phyloP scores from a whole-genome alignment of 92 coral and sea anemone species.

The Zoanthus sociatus region DNA sequence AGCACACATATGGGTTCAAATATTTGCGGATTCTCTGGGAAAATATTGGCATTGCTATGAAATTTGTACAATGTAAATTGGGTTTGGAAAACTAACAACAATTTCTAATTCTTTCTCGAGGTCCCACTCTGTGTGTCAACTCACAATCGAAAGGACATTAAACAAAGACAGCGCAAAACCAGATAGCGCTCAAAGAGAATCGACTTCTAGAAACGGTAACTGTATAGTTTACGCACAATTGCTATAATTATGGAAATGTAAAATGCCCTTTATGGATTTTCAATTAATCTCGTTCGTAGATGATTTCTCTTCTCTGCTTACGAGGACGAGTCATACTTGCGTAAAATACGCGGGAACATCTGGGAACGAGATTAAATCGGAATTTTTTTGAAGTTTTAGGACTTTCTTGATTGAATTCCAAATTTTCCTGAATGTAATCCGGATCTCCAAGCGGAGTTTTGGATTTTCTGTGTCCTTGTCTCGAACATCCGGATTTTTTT shows the following conservation, averaged over 20 bases:
- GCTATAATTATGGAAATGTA: background rate
- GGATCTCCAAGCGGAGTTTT: background rate
- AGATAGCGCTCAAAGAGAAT: constrained; percentile 37
- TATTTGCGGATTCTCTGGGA: too few relatives aligned
- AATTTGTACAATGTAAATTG: background rate
- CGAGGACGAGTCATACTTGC: background rate
- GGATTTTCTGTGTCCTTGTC: too few relatives aligned
- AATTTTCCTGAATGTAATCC: background rate
- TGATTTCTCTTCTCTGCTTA: too few relatives aligned
- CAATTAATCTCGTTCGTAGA: too few relatives aligned
- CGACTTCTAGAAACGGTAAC: constrained; percentile 16
- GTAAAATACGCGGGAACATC: background rate
- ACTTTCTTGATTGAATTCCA: background rate
- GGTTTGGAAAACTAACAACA: background rate
- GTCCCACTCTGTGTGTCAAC: constrained; percentile 95
- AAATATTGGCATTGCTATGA: background rate
- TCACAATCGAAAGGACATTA: constrained; percentile 86
- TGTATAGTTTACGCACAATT: background rate
- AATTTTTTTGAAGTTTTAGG: background rate
- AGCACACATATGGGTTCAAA: too few relatives aligned
- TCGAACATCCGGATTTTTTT: background rate
- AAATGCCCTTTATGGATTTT: background rate
- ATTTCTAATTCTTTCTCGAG: constrained; percentile 43
- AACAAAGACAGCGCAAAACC: constrained; percentile 62
- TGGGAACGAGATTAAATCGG: background rate